Base-by-base conservation (phyloP, 2,797 vertebrate genomes). In the Botia almorhae region DNA sequence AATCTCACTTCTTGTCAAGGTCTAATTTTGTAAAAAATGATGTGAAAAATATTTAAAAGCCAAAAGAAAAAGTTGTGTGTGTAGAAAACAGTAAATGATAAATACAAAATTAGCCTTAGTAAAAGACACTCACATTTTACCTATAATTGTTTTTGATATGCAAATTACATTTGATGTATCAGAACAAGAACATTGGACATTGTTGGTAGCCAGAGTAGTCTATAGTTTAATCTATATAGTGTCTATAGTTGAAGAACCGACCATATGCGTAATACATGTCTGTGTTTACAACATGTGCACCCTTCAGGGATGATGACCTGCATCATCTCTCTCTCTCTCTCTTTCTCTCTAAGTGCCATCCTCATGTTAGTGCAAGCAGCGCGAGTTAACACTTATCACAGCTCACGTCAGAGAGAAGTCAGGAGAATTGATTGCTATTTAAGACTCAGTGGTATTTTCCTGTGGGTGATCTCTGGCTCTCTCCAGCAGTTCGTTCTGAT, bases 401-500 rank as follows among this genome's bases (percentile, higher is more conserved):
- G 89, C 92, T 94, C 93, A 90, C 88, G 91, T 91, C 90, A 92
- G 88, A 93, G 93, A 93, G 93, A 95, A 93, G 92, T 94, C 93
- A 83, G 90, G 85, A 89, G 92, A 96, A 96, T 94, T 94, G 94
- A 96, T 96, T 94, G 93, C 92, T 93, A 93, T 96, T 96, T 96
- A 94, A 93, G 93, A 92, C 93, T 94, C 92, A 92, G 93, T 87
- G 91, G 90, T 93, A 71, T 86, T 93, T 94, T 95, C 95, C 92
- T 94, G 88, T 93, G 93, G 94, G 93, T 90, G 94, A 96, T 95
- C 93, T 92, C 90, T 92, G 91, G 91, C 92, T 88, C 89, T 91
- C 89, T 95, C 92, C 92, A 93, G 92, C 93, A 93, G 95, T 92
- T 95, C 94, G 95, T 95, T 95, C 96, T 96, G 95, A 97, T 96